Base-by-base conservation (phyloP, 1,140 invertebrate genomes). In the Diorhabda elongata region DNA sequence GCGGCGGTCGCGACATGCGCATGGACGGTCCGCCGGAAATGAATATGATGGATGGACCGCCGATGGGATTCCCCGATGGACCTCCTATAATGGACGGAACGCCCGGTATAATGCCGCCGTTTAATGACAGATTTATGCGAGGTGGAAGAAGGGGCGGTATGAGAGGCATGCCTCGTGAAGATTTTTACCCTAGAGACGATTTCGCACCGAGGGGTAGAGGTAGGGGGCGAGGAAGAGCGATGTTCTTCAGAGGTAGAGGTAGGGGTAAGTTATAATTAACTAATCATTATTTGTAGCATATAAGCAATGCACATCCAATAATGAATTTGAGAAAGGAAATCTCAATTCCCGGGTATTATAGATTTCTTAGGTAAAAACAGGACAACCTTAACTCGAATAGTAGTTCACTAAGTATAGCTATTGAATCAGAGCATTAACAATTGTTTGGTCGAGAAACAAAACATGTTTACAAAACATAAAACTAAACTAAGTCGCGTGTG, bases 201-300 rank as follows among this genome's bases (percentile, higher is more conserved):
- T 69, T 64, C 63, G 63, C 56, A 3, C 71, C 68, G 5, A 69
- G 63, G 61, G 80, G 80, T 2, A 71, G 74, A 60, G 71, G 73
- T 0, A 79, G 81, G 67, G 83, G 83, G 61, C 79, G 85, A 78
- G 85, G 84, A 79, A 79, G 85, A 42, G 84, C 84, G 41, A 80
- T 83, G 74, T 64, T 58, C 57, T 69, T 69, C 43, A 67, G 65
- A 60, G 65, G 65, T 43, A 72, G 70, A 67, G 68, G 57, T 60
- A 67, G 72, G 60, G 67, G 70, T 69, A 52, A 73, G 44, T 70
- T 56, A 26, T 26, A 26, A 26, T n/a, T 63, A 45, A 26, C 26
- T 26, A 26, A 26, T 26, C 26, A 26, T 26, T 60, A 8, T 8
- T 8, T 26, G 1, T 5, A 44, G 45, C 4, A 5, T 64, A 43